phyloP scores from a whole-genome alignment of 2,888 invertebrate species.

The Ormyrus rosae region DNA sequence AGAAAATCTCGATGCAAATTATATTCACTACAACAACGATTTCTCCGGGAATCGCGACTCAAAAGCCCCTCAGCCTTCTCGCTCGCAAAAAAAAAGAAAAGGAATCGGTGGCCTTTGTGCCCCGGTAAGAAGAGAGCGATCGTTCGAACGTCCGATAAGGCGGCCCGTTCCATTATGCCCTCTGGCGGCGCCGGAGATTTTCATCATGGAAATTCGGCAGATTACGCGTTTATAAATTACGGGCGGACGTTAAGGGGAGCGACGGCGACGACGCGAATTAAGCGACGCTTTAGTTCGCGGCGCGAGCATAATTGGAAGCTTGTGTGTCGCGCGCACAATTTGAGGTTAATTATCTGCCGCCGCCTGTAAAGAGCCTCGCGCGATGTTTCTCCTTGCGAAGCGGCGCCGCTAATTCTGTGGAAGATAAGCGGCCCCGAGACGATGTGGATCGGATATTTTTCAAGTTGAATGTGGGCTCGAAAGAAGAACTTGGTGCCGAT shows the following conservation, averaged over 20 bases:
- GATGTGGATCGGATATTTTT: background rate
- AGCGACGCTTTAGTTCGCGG: slow-evolving; percentile 6
- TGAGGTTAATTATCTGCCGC: slow-evolving; percentile 36
- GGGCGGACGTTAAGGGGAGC: background rate
- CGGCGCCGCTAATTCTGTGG: too few species aligned
- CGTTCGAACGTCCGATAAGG: background rate
- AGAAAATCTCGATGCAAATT: too few species aligned
- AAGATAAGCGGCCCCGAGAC: background rate
- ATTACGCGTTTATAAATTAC: slow-evolving; percentile 10
- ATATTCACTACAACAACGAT: too few species aligned
- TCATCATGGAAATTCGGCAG: slow-evolving; percentile 5
- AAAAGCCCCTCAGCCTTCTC: too few species aligned
- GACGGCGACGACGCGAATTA: background rate
- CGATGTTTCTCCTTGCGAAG: background rate
- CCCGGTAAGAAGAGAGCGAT: background rate
- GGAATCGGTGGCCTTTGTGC: background rate
- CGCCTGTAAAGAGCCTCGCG: slow-evolving; percentile 1
- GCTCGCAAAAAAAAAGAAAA: background rate
- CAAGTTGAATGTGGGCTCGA: slow-evolving; percentile 14
- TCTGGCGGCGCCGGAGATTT: background rate
- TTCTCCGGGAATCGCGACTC: too few species aligned
- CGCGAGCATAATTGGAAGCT: slow-evolving; percentile 26
- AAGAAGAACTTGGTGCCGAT: too few species aligned
- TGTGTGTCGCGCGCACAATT: slow-evolving; percentile 26
- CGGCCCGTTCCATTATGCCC: background rate